Percentiles rank a stretch among this genome's conserved stretches.
phyloP scores from a whole-genome alignment of 2,888 invertebrate genomes.

The Pemphredon lugubris region DNA sequence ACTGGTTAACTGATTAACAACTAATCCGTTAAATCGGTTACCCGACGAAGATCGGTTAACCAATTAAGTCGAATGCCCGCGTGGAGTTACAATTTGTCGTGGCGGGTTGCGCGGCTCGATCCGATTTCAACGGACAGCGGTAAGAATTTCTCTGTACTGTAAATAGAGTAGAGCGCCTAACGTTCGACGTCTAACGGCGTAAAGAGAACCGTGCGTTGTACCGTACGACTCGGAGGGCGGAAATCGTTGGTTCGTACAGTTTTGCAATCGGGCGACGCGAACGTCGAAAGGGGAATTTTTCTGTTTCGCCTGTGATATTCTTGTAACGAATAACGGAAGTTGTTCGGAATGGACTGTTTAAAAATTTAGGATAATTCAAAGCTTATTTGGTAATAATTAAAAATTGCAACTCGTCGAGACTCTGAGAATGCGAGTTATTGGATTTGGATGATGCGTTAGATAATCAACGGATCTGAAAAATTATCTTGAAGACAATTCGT shows the following conservation, averaged over 20 bases:
- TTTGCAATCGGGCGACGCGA: too few relatives aligned
- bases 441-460: too few relatives aligned
- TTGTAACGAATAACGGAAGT: too few relatives aligned
- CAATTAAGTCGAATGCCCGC: constrained; percentile 24
- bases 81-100: neutral
- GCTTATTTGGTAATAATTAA: too few relatives aligned
- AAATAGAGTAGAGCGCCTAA: neutral
- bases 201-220: neutral
- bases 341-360: too few relatives aligned
- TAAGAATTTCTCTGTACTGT: constrained; percentile 1
- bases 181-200: neutral
- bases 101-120: too few relatives aligned
- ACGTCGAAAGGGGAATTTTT: neutral
- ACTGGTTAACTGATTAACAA: constrained; percentile 53
- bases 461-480: too few relatives aligned
- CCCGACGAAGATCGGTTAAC: constrained; percentile 45
- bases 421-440: too few relatives aligned
- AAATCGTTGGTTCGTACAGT: neutral
- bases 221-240: neutral
- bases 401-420: too few relatives aligned
- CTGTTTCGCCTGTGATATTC: too few relatives aligned
- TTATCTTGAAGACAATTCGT: too few relatives aligned
- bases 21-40: constrained; percentile 53
- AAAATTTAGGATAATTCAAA: too few relatives aligned
- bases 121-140: neutral